These are phyloP conservation scores for Girardinus metallicus DNA, from an alignment of 2,797 vertebrate species.

Conservation along the genomic window DNA sequence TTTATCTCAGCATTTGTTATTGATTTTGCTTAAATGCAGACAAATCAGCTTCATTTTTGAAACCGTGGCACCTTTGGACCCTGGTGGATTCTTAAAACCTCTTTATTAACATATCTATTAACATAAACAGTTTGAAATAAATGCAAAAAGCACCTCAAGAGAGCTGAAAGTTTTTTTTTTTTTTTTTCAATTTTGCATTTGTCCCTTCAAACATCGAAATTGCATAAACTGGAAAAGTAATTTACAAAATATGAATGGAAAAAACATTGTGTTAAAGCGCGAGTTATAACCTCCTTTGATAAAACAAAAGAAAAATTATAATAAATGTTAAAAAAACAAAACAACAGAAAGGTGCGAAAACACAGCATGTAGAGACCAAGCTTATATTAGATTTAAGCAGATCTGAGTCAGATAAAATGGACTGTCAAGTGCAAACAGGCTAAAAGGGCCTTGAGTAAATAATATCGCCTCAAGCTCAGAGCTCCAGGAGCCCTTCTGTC, in stretches of 20 bases:
- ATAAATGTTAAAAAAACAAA: too few relatives aligned
- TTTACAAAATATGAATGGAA: not conserved
- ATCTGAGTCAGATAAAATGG: not conserved
- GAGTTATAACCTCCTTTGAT: not conserved
- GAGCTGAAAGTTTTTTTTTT: not conserved
- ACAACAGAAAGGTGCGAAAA: not conserved
- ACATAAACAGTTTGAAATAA: not conserved
- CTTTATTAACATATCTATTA: not conserved
- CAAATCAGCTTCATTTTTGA: not conserved
- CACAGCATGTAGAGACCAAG: not conserved
- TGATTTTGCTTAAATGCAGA: not conserved
- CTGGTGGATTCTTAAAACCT: not conserved
- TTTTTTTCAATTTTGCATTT: not conserved
- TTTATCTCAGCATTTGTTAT: not conserved
- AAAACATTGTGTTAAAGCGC: not conserved
- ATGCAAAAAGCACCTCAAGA: not conserved
- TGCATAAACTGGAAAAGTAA: not conserved
- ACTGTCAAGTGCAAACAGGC: not conserved
- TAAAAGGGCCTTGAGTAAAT: slow-evolving; percentile 10
- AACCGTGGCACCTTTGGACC: not conserved
- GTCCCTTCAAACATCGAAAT: not conserved
- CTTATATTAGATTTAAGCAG: not conserved
- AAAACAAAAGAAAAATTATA: not conserved
- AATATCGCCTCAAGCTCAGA: not conserved
- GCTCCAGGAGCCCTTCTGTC: not conserved